These are phyloP conservation scores for Ormyrus pomaceus DNA, from an alignment of 2,888 invertebrate species.

Conservation along the genomic window DNA sequence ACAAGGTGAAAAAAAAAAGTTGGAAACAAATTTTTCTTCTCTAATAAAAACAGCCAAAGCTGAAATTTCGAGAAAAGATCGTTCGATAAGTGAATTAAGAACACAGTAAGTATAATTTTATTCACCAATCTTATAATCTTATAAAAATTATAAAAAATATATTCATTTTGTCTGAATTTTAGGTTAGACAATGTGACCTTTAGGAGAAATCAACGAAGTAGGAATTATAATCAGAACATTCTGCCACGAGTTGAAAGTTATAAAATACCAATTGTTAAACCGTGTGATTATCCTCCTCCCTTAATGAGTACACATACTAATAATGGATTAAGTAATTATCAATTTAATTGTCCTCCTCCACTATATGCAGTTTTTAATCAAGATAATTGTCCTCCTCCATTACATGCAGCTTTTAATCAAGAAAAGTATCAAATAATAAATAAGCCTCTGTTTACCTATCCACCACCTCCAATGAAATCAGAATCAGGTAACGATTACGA, in stretches of 20 bases:
- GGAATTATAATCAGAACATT: background rate
- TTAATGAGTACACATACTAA: background rate
- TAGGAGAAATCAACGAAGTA: conserved; percentile 59
- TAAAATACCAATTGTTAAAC: too few relatives aligned
- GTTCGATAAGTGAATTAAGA: conserved; percentile 74
- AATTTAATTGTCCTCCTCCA: conserved; percentile 35
- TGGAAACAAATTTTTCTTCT: conserved; percentile 75
- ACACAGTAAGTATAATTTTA: conserved; percentile 65
- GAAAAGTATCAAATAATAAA: background rate
- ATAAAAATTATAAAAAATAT: conserved; percentile 8
- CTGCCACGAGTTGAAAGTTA: background rate
- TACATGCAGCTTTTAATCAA: background rate
- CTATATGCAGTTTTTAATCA: background rate
- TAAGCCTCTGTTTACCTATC: conserved; percentile 1
- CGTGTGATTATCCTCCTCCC: background rate
- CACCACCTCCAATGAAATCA: conserved; percentile 4
- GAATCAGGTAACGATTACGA: background rate
- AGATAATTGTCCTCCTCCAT: background rate
- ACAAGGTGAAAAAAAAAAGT: conserved; percentile 68
- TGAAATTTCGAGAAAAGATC: conserved; percentile 77
- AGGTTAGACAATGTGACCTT: conserved; percentile 72
- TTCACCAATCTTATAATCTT: background rate
- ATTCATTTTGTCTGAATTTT: conserved; percentile 39
- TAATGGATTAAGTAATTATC: background rate
- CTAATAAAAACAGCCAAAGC: conserved; percentile 76